Base-by-base conservation (phyloP, 2,888 invertebrate species). In the Stratiomys singularior region DNA sequence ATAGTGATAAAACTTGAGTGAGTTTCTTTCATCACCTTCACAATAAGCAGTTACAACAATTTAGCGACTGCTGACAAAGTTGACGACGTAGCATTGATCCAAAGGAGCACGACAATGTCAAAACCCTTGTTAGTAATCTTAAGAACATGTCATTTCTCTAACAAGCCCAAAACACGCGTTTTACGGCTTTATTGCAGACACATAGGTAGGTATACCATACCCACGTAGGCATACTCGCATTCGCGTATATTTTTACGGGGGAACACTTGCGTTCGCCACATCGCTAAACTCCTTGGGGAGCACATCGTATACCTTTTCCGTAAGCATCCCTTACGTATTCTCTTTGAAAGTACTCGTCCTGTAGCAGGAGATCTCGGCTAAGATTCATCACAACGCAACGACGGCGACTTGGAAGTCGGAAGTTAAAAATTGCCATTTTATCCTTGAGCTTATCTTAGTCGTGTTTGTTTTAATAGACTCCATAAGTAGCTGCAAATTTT, bases 401-500 rank as follows among this genome's bases (percentile, higher is more conserved):
- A 37, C n/a, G 66, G 4, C 9, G 46, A 23, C 47, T 46, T 58
- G 58, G 44, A 58, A 37, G 30, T 58, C 74, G 30, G n/a, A 74
- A 58, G 60, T 58, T 60, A 74, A 74, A 74, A 74, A 74, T 74
- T 74, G 74, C 74, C 37, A 74, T 60, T 74, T 74, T 74, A 74
- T 74, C 74, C 74, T 30, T 60, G 58, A 58, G 74, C 74, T 74
- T 74, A 74, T 74, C 74, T 74, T 74, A 52, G 58, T 47, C 44
- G 74, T 74, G 74, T 74, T 74, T 74, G 60, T 74, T 74, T 74
- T 74, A 74, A 74, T 74, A 74, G 74, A 74, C 74, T 74, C 58
- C 58, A 37, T 74, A 37, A 74, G 74, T 74, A 74, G 74, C 58
- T 74, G 58, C 74, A 74, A 74, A 74, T 74, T 74, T 74, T 58